Base-by-base conservation (phyloP, 2,113 vertebrate genomes). In the Alosa alosa region DNA sequence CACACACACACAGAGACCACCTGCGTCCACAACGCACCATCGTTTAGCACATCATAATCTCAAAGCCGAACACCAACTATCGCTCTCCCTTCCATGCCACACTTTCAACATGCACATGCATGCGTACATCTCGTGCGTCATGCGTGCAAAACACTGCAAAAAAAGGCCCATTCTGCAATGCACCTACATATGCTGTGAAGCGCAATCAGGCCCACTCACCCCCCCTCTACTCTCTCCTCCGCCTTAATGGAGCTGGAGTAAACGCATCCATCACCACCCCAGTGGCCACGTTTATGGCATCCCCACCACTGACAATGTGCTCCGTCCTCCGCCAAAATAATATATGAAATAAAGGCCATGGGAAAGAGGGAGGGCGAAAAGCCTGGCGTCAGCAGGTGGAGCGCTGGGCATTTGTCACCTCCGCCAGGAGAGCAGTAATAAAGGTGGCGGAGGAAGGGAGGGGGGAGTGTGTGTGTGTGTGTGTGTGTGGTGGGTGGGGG, bases 351-450 rank as follows among this genome's bases (percentile, higher is more conserved):
- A 88, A 87, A 84, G 81, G 81, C 82, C 81, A 84, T 39, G 64
- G 49, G 47, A 72, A 18, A 31, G 31, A 31, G 31, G 81, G 49
- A 84, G 68, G 39, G 50, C 82, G 39, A 72, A 86, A 91, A 87
- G 60, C 49, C 83, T 15, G 6, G 39, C 18, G 86, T 90, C 91
- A 91, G 91, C 90, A 87, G 86, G 86, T 72, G 22, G 22, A 64
- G 82, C 8, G 45, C 25, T 50, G 45, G 10, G 83, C 83, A 50
- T 90, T 88, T 88, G 55, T 90, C 89, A 88, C 84, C 15, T 18
- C 22, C 44, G 1, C 0, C 64, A 83, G 88, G 44, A 84, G 85
- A 55, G 81, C 84, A 82, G 83, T 87, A 88, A 90, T 90, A 90
- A 89, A 88, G 31, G 31, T 31, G 31, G 31, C 31, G 31, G 31